These are phyloP conservation scores for Poeciliopsis paucimaculata DNA, from an alignment of 2,797 vertebrate species.

Conservation along the genomic window DNA sequence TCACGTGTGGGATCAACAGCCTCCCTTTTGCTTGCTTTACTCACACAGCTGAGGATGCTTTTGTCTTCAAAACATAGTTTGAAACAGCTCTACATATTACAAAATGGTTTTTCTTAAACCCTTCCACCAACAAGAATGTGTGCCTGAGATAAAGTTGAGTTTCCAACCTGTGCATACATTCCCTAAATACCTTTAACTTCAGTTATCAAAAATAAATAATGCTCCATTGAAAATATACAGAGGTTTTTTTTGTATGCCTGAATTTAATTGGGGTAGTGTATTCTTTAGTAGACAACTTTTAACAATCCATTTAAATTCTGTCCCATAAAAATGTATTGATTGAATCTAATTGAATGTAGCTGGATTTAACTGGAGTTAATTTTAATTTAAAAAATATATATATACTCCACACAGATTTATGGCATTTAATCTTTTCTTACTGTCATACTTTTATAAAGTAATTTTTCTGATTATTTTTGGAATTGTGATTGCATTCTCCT, in stretches of 20 bases:
- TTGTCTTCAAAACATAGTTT: not conserved
- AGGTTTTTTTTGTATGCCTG: not conserved
- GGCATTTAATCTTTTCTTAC: not conserved
- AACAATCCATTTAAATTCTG: not conserved
- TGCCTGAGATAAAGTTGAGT: not conserved
- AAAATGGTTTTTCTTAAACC: not conserved
- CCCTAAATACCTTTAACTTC: not conserved
- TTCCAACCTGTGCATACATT: not conserved
- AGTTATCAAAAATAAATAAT: not conserved
- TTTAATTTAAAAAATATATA: not conserved
- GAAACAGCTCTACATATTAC: too few relatives aligned
- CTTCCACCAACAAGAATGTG: not conserved
- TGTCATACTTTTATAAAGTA: not conserved
- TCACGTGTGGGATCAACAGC: not conserved
- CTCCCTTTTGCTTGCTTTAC: not conserved
- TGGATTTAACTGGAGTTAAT: not conserved
- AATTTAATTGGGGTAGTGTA: too few relatives aligned
- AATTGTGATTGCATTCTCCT: constrained; percentile 1
- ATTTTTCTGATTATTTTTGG: not conserved
- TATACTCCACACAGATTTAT: not conserved
- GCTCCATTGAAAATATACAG: not conserved
- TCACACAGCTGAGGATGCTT: not conserved
- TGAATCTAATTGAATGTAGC: not conserved
- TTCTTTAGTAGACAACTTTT: not conserved
- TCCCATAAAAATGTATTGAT: not conserved